Evolutionary conservation across 2,113 vertebrate genomes (phyloP).

Genomic region (Tringa solitaria): DNA sequence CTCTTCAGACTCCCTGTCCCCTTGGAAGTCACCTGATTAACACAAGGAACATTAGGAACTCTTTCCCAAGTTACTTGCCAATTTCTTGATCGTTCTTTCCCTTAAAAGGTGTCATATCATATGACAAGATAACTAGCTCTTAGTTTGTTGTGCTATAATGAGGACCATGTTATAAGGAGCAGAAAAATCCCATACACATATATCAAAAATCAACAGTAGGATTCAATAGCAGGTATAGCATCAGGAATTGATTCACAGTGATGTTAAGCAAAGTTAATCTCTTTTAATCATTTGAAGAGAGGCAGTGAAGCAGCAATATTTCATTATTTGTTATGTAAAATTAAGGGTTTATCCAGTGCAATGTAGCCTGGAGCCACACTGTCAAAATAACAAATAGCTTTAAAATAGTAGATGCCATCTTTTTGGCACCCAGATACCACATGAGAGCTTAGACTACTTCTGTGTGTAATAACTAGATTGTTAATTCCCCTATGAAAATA

Average conservation of each 20-base stretch:
- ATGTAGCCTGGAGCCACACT: neutral
- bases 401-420: constrained; percentile 2
- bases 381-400: constrained; percentile 24
- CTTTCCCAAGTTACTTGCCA: neutral
- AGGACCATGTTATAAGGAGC: neutral
- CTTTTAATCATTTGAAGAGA: constrained; percentile 16
- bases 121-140: neutral
- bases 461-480: neutral
- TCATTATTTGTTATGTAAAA: constrained; percentile 20
- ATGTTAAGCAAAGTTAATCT: constrained; percentile 2
- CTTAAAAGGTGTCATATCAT: neutral
- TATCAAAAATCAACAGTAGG: neutral
- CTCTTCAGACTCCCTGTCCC: neutral
- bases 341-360: neutral
- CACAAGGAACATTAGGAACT: neutral
- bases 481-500: neutral
- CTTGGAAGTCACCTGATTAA: neutral
- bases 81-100: neutral
- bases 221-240: neutral
- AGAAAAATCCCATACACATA: neutral
- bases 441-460: neutral
- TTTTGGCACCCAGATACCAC: neutral
- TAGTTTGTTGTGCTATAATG: neutral
- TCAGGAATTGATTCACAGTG: neutral
- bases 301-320: neutral